Evolutionary conservation across 2,888 invertebrate genomes (phyloP), one percentile per base, ranked within the genome.

Genomic region (Octodonta nipae): DNA sequence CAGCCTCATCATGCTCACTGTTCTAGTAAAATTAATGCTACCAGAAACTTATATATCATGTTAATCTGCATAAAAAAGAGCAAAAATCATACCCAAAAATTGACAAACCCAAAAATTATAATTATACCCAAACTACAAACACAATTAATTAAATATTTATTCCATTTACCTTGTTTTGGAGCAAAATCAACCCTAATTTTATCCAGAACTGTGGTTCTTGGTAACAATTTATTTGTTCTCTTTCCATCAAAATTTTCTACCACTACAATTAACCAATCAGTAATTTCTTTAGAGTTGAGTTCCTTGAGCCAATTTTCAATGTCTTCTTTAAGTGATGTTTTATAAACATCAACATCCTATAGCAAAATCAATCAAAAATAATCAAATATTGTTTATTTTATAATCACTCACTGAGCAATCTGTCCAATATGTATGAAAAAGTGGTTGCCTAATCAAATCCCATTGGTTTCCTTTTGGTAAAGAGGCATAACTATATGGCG

Each of bases 121-220:
- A n/a, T n/a, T n/a, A n/a, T n/a, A n/a, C n/a, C n/a, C n/a, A n/a
- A n/a, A n/a, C n/a, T n/a, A n/a, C n/a, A n/a, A n/a, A n/a, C n/a
- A n/a, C n/a, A n/a, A n/a, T n/a, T n/a, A n/a, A n/a, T n/a, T n/a
- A n/a, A n/a, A n/a, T n/a, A n/a, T n/a, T n/a, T n/a, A n/a, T 20
- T 13, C 13, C 6, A 30, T 15, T 20, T 4, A 38, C 73, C 84
- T 57, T 87, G 83, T 63, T 92, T 93, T 13, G 79, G 73, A 32
- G 86, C 87, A 70, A 93, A 92, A 60, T 95, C 95, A 51, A 80
- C 79, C 48, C 86, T 83, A 40, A 95, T 85, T 68, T 91, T 92
- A 62, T 95, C 93, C 47, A 89, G 65, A 13, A 95, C 92, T 2
- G 92, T 92, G 8, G 89, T 88, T 45, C 93, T 71, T 2, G 88